Evolutionary conservation across 2,113 vertebrate species (phyloP), one percentile per base, ranked within the genome.

Genomic region (Sinocyclocheilus anophthalmus): DNA sequence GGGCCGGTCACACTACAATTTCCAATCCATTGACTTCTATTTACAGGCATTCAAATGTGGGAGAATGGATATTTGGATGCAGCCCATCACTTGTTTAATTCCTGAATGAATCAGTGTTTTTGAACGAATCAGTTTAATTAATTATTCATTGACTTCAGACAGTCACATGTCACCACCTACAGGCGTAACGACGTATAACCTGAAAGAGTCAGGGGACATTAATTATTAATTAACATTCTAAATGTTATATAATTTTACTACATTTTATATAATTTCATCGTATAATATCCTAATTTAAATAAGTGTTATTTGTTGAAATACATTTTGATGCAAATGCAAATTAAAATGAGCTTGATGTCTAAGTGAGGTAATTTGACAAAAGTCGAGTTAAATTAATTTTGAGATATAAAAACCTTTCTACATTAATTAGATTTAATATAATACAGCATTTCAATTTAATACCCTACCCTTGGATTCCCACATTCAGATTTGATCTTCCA

Each of bases 401-500:
- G 69, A 76, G 26, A 24, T 42, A 75, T 50, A 48, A 50, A 76
- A 76, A 50, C 12, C 45, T 77, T 55, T 76, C 14, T 53, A 30
- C 75, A 2, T 18, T 3, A 50, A 53, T 77, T 50, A 1, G 1
- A 53, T 55, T 55, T 77, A 55, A 30, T 77, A 16, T 55, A 81
- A 81, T 65, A 5, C 4, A 5, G 12, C 37, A 63, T 45, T 59
- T 61, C 14, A 61, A 63, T 59, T 61, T 5, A 79, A 79, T 79
- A 37, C 18, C 20, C 59, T 30, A n/a, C 30, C 77, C 10, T 45
- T 50, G 24, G 11, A 48, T 72, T 84, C 69, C 81, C 53, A 72
- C 69, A 59, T 73, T 4, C 69, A 73, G 69, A 73, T 59, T 73
- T 6, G 3, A 30, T 59, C 33, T 59, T 37, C 73, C 80, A 78